These are phyloP conservation scores for Xyliphius kryptos DNA, from an alignment of 2,113 vertebrate species.

Conservation along the genomic window DNA sequence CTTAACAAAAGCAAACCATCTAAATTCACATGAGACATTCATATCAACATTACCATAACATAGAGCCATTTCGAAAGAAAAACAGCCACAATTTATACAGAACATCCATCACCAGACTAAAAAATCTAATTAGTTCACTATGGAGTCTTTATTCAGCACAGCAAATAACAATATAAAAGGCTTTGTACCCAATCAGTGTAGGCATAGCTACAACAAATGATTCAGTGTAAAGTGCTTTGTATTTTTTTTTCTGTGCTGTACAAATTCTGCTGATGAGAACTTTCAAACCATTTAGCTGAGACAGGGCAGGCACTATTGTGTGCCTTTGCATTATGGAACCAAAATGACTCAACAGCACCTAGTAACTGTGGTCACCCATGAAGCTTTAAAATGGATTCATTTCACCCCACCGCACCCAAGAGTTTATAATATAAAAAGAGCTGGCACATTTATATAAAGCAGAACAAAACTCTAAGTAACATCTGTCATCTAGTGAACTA, in stretches of 20 bases:
- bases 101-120: neutral
- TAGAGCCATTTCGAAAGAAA: slow-evolving; percentile 13
- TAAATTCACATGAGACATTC: slow-evolving; percentile 11
- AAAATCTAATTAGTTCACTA: neutral
- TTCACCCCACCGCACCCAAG: slow-evolving; percentile 24
- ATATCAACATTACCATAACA: slow-evolving; percentile 21
- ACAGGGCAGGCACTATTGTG: slow-evolving; percentile 45
- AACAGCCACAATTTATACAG: slow-evolving; percentile 23
- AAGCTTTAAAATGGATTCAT: slow-evolving; percentile 5
- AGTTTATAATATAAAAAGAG: neutral
- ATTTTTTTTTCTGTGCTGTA: slow-evolving; percentile 40
- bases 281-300: slow-evolving; percentile 39
- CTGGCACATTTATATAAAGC: neutral
- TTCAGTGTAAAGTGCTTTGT: slow-evolving; percentile 8
- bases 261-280: slow-evolving; percentile 48
- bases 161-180: no score
- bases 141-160: neutral
- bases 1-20: slow-evolving; percentile 10
- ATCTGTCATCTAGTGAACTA: slow-evolving; percentile 14
- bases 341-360: slow-evolving; percentile 36
- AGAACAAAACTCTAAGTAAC: neutral
- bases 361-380: neutral
- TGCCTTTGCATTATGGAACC: slow-evolving; percentile 41
- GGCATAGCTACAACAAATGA: slow-evolving; percentile 18
- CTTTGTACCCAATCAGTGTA: slow-evolving; percentile 5